phyloP scores from a whole-genome alignment of 2,113 vertebrate genomes.

The Chionis minor region DNA sequence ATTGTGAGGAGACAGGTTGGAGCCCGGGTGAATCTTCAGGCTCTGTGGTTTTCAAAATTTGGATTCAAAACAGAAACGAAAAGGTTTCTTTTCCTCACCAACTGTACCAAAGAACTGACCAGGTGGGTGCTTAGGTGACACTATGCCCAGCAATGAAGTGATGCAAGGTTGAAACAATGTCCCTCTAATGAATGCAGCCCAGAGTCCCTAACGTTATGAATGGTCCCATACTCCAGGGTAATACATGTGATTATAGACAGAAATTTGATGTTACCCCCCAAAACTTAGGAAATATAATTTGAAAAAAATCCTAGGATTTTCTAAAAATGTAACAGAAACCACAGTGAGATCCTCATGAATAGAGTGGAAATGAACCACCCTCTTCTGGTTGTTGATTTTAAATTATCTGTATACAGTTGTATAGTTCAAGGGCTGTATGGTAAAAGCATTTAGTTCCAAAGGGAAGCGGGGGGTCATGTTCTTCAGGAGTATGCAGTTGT shows the following conservation, averaged over 20 bases:
- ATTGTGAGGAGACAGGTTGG: background rate
- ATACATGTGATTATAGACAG: background rate
- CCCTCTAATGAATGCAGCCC: background rate
- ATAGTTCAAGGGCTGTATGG: background rate
- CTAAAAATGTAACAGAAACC: background rate
- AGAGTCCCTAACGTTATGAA: background rate
- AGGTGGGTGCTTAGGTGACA: background rate
- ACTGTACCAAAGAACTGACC: background rate
- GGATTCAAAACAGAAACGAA: background rate
- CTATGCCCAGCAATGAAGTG: background rate
- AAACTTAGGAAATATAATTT: background rate
- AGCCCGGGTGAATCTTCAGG: background rate
- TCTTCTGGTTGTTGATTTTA: background rate
- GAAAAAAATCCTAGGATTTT: background rate
- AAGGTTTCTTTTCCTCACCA: background rate
- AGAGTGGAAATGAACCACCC: background rate
- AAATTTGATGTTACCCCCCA: background rate
- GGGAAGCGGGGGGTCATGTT: fast-evolving
- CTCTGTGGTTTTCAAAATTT: background rate
- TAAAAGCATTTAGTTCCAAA: background rate
- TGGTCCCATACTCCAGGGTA: background rate
- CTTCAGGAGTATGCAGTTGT: background rate
- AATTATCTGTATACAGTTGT: background rate
- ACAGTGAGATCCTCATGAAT: background rate
- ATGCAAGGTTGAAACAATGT: background rate